phyloP scores from a whole-genome alignment of 2,113 vertebrate genomes.

The Thunnus thynnus region DNA sequence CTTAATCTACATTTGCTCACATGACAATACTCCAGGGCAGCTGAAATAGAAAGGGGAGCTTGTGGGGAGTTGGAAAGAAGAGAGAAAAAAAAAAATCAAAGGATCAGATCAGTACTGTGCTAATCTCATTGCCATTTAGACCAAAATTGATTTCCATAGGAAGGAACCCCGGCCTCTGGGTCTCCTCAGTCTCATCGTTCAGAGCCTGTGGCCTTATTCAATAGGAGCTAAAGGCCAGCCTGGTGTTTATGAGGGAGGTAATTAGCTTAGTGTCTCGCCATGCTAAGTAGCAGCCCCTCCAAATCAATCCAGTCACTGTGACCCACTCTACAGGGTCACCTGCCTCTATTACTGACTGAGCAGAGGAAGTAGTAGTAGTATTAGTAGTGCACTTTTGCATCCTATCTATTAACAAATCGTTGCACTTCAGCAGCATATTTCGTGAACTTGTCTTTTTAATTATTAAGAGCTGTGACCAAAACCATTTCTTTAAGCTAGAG shows the following conservation, averaged over 20 bases:
- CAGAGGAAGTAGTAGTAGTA: neutral
- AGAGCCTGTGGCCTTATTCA: constrained; percentile 64
- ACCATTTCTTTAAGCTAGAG: neutral
- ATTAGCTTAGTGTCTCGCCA: constrained; percentile 72
- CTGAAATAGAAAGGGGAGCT: neutral
- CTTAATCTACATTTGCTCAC: constrained; percentile 38
- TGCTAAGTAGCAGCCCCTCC: constrained; percentile 55
- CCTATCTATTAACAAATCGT: neutral
- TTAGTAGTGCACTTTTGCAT: neutral
- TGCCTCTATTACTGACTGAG: constrained; percentile 15
- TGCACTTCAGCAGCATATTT: neutral
- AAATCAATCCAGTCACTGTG: constrained; percentile 67
- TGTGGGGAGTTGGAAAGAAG: constrained; percentile 14
- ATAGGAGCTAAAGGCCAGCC: constrained; percentile 72
- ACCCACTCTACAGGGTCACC: constrained; percentile 45
- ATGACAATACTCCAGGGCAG: constrained; percentile 13
- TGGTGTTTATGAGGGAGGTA: constrained; percentile 69
- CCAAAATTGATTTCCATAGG: constrained; percentile 73
- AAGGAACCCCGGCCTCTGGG: constrained; percentile 54
- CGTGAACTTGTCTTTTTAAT: neutral
- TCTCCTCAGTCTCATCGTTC: constrained; percentile 52
- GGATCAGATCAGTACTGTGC: constrained; percentile 40
- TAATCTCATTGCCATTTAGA: constrained; percentile 80
- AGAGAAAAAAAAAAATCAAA: constrained; percentile 36
- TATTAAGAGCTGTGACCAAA: neutral